phyloP scores from a whole-genome alignment of 2,113 vertebrate genomes.

The Strigops habroptila region DNA sequence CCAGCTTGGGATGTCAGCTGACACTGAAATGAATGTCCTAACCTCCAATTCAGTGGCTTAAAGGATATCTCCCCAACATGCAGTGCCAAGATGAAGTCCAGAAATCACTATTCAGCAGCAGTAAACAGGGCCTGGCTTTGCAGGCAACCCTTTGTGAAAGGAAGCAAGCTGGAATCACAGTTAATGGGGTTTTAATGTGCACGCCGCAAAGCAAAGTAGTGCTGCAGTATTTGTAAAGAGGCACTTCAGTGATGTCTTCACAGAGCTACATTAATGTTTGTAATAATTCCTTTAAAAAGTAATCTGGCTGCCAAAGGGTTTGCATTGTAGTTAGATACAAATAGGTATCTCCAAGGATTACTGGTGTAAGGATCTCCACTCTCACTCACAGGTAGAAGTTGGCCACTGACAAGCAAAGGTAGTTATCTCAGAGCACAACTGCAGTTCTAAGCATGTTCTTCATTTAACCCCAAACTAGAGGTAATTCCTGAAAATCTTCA shows the following conservation, averaged over 20 bases:
- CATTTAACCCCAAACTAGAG: neutral
- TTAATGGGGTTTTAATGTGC: neutral
- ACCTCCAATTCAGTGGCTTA: constrained; percentile 23
- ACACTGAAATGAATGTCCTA: constrained; percentile 28
- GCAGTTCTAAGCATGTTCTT: neutral
- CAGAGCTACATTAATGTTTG: neutral
- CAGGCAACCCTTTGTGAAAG: constrained; percentile 9
- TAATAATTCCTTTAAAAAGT: neutral
- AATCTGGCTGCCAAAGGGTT: neutral
- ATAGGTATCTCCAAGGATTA: neutral
- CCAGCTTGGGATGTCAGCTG: constrained; percentile 48
- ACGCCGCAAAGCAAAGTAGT: neutral
- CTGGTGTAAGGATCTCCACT: neutral
- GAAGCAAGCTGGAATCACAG: neutral
- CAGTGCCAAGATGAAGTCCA: constrained; percentile 42
- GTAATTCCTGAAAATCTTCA: neutral
- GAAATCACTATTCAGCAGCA: constrained; percentile 29
- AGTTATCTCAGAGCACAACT: neutral
- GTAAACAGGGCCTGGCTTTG: constrained; percentile 39
- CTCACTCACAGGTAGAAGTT: neutral
- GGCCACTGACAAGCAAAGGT: neutral
- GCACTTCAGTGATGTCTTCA: neutral
- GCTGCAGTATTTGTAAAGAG: neutral
- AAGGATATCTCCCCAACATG: constrained; percentile 11
- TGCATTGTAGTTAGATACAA: neutral